Percentiles rank a stretch among this genome's conserved stretches.
Evolutionary conservation across 2,113 vertebrate species (phyloP).

Genomic region (Lepus americanus): DNA sequence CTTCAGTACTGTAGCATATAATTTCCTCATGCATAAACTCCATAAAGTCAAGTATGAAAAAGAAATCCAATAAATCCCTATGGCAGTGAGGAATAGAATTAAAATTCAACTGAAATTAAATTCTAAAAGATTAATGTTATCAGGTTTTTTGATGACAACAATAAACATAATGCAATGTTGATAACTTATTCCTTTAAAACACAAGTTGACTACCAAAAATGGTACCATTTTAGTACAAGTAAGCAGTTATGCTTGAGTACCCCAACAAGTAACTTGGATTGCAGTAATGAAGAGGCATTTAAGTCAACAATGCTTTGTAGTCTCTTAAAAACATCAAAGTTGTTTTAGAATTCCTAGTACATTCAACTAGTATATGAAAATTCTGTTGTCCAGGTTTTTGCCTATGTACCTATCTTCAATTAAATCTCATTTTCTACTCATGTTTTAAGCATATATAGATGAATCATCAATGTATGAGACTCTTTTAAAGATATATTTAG

Average conservation of each 20-base stretch:
- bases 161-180: slow-evolving; percentile 85
- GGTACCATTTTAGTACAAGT: slow-evolving; percentile 71
- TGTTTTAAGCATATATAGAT: neutral
- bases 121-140: slow-evolving; percentile 84
- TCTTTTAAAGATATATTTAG: slow-evolving; percentile 23
- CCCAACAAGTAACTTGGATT: slow-evolving; percentile 69
- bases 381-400: neutral
- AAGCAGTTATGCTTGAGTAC: slow-evolving; percentile 78
- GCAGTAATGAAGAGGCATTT: slow-evolving; percentile 73
- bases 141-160: slow-evolving; percentile 85
- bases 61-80: slow-evolving; percentile 79
- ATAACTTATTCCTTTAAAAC: slow-evolving; percentile 85
- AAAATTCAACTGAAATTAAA: slow-evolving; percentile 87
- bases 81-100: slow-evolving; percentile 83
- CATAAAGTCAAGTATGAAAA: slow-evolving; percentile 80
- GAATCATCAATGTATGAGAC: neutral
- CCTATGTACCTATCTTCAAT: neutral
- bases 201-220: slow-evolving; percentile 78
- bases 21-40: slow-evolving; percentile 83
- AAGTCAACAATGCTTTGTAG: slow-evolving; percentile 68
- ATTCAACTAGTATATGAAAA: neutral
- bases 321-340: slow-evolving; percentile 41
- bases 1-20: slow-evolving; percentile 73
- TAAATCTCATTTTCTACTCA: neutral
- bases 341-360: neutral